Conservation (phyloP, 2,113 vertebrate species). For the Neomonachus schauinslandi region DNA sequence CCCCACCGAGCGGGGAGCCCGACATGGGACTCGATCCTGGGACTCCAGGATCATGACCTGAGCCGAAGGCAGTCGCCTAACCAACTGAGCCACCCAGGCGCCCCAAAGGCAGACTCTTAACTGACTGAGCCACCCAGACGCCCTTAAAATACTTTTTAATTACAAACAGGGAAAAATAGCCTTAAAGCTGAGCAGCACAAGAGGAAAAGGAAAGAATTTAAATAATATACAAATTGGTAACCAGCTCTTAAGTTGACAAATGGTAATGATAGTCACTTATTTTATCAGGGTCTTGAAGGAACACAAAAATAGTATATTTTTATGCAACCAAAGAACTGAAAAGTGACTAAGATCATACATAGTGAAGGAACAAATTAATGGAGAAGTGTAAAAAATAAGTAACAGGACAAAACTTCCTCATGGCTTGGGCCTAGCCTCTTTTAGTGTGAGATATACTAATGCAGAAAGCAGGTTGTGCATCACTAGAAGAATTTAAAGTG, state of each 20-base stretch:
- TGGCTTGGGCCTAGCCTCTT: not conserved
- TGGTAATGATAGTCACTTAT: slow-evolving; percentile 17
- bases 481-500: slow-evolving; percentile 1
- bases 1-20: too few relatives aligned
- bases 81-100: too few relatives aligned
- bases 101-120: not conserved
- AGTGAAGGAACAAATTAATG: not conserved
- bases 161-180: not conserved
- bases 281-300: not conserved
- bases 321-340: not conserved
- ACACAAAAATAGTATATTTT: not conserved
- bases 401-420: not conserved
- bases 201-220: not conserved
- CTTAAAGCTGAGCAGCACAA: not conserved
- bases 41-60: too few relatives aligned
- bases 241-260: not conserved
- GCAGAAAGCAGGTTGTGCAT: not conserved
- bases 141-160: not conserved
- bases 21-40: too few relatives aligned
- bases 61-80: too few relatives aligned
- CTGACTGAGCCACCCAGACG: not conserved
- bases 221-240: not conserved
- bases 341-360: not conserved
- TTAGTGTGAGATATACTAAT: not conserved
- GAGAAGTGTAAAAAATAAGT: not conserved